Evolutionary conservation across 1,140 invertebrate genomes (phyloP).

Genomic region (Pogonomyrmex barbatus): DNA sequence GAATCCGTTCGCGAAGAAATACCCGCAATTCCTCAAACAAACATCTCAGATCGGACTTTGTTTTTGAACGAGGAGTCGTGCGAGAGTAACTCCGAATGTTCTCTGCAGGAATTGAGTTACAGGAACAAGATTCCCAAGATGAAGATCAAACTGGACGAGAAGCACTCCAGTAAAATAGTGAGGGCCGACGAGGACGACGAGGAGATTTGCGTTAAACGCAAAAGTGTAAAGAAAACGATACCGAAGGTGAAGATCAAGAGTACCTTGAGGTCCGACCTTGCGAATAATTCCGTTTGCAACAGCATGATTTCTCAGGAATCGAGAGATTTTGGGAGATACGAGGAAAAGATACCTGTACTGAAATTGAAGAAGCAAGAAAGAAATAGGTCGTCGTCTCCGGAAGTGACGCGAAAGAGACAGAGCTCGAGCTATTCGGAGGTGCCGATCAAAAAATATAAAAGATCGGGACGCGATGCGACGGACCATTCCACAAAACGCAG

Average conservation of each 20-base stretch:
- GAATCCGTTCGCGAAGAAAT: slow-evolving; percentile 70
- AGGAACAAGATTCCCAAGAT: slow-evolving; percentile 83
- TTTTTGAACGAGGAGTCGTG: slow-evolving; percentile 19
- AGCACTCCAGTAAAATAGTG: slow-evolving; percentile 71
- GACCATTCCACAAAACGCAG: slow-evolving; percentile 36
- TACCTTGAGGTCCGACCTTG: slow-evolving; percentile 2
- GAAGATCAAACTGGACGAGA: slow-evolving; percentile 84
- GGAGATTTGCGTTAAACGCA: slow-evolving; percentile 69
- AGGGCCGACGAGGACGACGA: slow-evolving; percentile 68
- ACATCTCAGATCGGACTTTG: not conserved
- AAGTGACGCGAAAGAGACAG: slow-evolving; percentile 44
- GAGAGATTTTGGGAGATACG: slow-evolving; percentile 5
- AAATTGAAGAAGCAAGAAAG: slow-evolving; percentile 78
- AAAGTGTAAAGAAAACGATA: slow-evolving; percentile 73
- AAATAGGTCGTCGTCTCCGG: slow-evolving; percentile 44
- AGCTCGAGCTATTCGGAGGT: slow-evolving; percentile 49
- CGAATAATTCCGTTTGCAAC: slow-evolving; percentile 1
- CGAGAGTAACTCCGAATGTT: slow-evolving; percentile 51
- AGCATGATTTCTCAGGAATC: slow-evolving; percentile 4
- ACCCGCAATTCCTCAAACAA: slow-evolving; percentile 13
- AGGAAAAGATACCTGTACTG: slow-evolving; percentile 77
- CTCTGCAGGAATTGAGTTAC: slow-evolving; percentile 55
- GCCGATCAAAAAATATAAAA: slow-evolving; percentile 48
- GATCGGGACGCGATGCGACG: slow-evolving; percentile 26
- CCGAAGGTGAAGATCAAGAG: slow-evolving; percentile 82